A percentile compares a stretch with the other conserved stretches of the same genome.
phyloP scores from a whole-genome alignment of 2,888 invertebrate species.

The Acrobasis consociella region DNA sequence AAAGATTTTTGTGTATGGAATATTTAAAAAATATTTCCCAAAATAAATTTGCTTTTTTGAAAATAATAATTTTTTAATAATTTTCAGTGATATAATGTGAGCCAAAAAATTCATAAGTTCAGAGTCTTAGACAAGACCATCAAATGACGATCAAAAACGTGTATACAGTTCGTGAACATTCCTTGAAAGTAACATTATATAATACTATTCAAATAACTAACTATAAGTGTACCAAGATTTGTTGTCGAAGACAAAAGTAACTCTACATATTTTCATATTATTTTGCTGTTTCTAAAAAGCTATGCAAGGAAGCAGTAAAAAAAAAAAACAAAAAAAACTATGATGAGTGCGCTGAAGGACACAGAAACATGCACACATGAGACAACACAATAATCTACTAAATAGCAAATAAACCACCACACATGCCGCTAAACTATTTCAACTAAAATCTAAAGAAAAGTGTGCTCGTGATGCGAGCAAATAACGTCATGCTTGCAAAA shows the following conservation, averaged over 20 bases:
- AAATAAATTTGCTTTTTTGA: neutral
- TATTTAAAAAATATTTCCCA: neutral
- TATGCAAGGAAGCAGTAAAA: constrained; percentile 62
- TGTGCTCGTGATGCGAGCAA: constrained; percentile 6
- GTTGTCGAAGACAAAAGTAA: constrained; percentile 35
- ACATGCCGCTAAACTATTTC: constrained; percentile 29
- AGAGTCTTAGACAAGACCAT: constrained; percentile 49
- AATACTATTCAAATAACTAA: constrained; percentile 50
- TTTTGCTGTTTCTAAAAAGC: constrained; percentile 70
- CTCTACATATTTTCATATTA: constrained; percentile 52
- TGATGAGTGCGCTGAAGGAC: constrained; percentile 79
- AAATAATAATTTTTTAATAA: neutral
- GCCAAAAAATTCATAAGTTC: constrained; percentile 40
- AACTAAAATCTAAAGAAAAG: constrained; percentile 40
- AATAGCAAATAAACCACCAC: constrained; percentile 37
- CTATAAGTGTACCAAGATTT: constrained; percentile 64
- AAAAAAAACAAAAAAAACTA: constrained; percentile 58
- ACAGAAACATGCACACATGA: constrained; percentile 63
- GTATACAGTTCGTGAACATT: constrained; percentile 71
- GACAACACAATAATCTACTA: constrained; percentile 45
- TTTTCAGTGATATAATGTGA: neutral
- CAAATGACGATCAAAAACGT: constrained; percentile 49
- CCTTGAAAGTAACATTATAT: constrained; percentile 60
- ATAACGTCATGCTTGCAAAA: constrained; percentile 44
- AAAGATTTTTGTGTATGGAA: neutral